Base-by-base conservation (phyloP, 1,140 invertebrate genomes). In the Liolophura sinensis region DNA sequence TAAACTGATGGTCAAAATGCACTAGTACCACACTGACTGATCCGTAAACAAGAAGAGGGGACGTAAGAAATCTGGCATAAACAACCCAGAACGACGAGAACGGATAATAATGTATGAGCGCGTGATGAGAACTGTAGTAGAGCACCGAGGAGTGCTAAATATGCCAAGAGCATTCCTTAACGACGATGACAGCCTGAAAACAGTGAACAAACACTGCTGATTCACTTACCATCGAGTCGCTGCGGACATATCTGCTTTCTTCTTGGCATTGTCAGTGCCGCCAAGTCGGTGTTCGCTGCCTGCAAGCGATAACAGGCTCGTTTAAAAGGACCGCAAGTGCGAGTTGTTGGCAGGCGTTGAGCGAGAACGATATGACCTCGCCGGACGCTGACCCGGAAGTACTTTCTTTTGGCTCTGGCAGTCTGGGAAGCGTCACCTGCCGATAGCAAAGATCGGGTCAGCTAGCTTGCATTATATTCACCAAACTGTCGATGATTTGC, bases 231-330 rank as follows among this genome's bases (percentile, higher is more conserved):
- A 88, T 89, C 88, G 85, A 89, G 88, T 73, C 87, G 84, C 81
- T 89, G 88, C 25, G 88, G 88, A 76, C 88, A 88, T 78, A 88
- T 85, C 81, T 89, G 88, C 82, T 89, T 89, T 72, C 87, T 83
- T 75, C 88, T 86, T 70, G 88, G 87, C 88, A 89, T 89, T 76
- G 64, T 74, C 65, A 71, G 62, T 73, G 67, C 74, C 68, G 67
- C 64, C 67, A 72, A 40, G 31, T 40, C 31, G 68, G 55, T 61
- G 66, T 70, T 64, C 61, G 48, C 51, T 65, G 62, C 67, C 59
- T 63, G 55, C 69, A 64, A 61, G 52, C 56, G 70, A 58, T 67
- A 60, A 62, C 67, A 72, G 54, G 61, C 56, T 65, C 67, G 68
- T 74, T 75, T 71, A 70, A 71, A 71, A 64, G 65, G 59, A 72